A percentile compares a stretch with the other conserved stretches of the same genome.
These are phyloP conservation scores for Anthopleura sola DNA, from an alignment of 64 coral and sea anemone genomes.

Conservation along the genomic window DNA sequence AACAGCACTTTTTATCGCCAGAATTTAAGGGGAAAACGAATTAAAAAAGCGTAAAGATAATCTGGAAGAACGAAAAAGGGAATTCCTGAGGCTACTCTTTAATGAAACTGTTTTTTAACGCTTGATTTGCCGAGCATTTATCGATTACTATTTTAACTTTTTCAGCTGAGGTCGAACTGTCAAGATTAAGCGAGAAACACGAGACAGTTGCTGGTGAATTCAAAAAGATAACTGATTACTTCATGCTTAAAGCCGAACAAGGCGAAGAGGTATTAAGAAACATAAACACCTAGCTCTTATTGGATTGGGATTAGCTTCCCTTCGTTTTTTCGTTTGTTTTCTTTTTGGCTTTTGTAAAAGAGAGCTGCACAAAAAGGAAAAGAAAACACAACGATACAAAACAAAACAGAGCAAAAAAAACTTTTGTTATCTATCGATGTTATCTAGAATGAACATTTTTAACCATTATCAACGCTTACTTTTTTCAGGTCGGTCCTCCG, in stretches of 20 bases:
- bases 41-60: background rate
- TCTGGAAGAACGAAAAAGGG: background rate
- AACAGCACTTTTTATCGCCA: too few species aligned
- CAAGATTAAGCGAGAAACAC: slow-evolving; percentile 59
- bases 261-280: slow-evolving; percentile 45
- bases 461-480: background rate
- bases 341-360: too few species aligned
- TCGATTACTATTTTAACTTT: background rate
- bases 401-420: too few species aligned
- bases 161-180: slow-evolving; percentile 50
- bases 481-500: slow-evolving; percentile 55
- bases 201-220: slow-evolving; percentile 66
- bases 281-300: too few species aligned
- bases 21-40: background rate
- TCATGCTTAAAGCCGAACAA: slow-evolving; percentile 61
- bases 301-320: too few species aligned
- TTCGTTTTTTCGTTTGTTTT: background rate
- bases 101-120: background rate
- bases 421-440: too few species aligned
- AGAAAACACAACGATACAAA: background rate
- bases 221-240: slow-evolving; percentile 55
- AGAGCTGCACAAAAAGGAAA: background rate
- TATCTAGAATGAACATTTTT: too few species aligned
- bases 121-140: too few species aligned
- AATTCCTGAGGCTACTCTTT: background rate